Base-by-base conservation (phyloP, 2,113 vertebrate species). In the Bubo bubo region DNA sequence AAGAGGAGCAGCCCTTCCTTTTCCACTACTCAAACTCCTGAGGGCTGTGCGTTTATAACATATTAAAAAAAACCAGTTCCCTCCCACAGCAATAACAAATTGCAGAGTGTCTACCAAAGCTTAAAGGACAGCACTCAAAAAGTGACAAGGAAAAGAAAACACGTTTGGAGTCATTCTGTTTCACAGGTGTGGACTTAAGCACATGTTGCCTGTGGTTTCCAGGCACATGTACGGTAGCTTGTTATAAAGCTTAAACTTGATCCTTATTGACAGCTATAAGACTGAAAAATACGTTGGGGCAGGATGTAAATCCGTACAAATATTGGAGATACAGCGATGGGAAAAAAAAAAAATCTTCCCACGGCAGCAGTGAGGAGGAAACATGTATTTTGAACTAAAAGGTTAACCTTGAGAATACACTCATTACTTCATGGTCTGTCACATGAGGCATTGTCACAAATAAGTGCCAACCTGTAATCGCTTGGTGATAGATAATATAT, bases 1-100 rank as follows among this genome's bases (percentile, higher is more conserved):
- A 81, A 95, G 73, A 94, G 94, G 53, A 93, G 80, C 73, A 89
- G 62, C 86, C 96, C 92, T 96, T 95, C 91, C 93, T 96, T 95
- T 97, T 95, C 83, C 96, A 91, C 91, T 85, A 10, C 35, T 81
- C 77, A 76, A 13, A 75, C 32, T 91, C 53, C 80, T 55, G 64
- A 95, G 83, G 79, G 68, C 80, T 91, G 49, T 1, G 2, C 45
- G 59, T 93, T 95, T 94, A 72, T 76, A 88, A 66, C 41, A 26
- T 70, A 68, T 56, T 84, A 41, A 90, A 82, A 68, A 76, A 89
- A 67, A 58, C 6, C 52, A 86, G 8, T 85, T 79, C 62, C 93
- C 80, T 95, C 84, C 93, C 73, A 45, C 49, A 94, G 43, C 80
- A 95, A 89, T 82, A 96, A 94, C 88, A 94, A 81, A 47, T 85